phyloP scores from a whole-genome alignment of 2,797 vertebrate species.

The Cryptoblepharus egeriae region DNA sequence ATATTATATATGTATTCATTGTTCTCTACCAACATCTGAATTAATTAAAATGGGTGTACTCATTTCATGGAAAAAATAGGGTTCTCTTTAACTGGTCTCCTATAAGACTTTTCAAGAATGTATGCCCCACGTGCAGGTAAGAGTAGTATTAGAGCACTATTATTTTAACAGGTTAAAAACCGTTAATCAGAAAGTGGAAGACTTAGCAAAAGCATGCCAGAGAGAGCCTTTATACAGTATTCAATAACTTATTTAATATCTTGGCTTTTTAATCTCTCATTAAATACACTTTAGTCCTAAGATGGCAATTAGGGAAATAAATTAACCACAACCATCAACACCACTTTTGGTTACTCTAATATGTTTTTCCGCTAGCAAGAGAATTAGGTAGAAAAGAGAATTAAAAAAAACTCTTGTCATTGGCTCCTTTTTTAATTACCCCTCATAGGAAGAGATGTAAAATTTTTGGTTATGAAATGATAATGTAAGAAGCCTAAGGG shows the following conservation, averaged over 20 bases:
- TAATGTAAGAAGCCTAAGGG: conserved; percentile 25
- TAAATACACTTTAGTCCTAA: conserved; percentile 22
- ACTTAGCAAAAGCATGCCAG: conserved; percentile 2
- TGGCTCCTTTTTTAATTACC: conserved; percentile 35
- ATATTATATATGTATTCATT: too few relatives aligned
- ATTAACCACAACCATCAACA: conserved; percentile 2
- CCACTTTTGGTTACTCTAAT: conserved; percentile 4
- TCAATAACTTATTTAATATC: neutral
- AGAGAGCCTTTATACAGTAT: conserved; percentile 24
- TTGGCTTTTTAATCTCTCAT: conserved; percentile 17
- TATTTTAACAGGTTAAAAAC: neutral
- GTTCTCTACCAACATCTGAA: too few relatives aligned
- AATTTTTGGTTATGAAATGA: conserved; percentile 37
- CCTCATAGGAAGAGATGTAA: conserved; percentile 38
- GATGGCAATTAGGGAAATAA: conserved; percentile 35
- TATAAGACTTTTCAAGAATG: too few relatives aligned
- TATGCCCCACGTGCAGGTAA: too few relatives aligned
- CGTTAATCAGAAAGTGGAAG: neutral
- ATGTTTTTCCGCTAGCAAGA: neutral
- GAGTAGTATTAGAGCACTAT: neutral
- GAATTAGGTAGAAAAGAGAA: neutral
- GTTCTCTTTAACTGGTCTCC: too few relatives aligned
- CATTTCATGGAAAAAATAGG: too few relatives aligned
- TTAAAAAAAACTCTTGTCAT: neutral
- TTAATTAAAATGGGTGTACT: too few relatives aligned